Evolutionary conservation across 2,113 vertebrate species (phyloP), one percentile per base, ranked within the genome.

Genomic region (Eubucco bourcierii): DNA sequence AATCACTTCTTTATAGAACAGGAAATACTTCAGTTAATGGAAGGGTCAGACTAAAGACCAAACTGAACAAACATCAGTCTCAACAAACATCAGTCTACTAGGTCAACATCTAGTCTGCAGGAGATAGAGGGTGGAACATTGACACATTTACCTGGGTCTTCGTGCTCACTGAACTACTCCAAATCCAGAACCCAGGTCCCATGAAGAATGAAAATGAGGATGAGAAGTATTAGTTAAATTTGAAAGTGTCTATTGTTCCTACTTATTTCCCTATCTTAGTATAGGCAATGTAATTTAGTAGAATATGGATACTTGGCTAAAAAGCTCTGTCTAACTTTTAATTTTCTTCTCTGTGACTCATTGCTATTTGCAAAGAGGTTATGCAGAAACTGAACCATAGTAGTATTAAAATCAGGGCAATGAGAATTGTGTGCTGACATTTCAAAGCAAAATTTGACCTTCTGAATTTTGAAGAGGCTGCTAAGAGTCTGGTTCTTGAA

Each of bases 401-500:
- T 17, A 37, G 72, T 20, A 73, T 50, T 80, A 77, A 92, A 87
- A 80, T 83, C 46, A 68, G 29, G 31, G 10, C 28, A 50, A 75
- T 91, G 13, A 79, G 31, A 70, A 12, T 53, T 78, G 7, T 59
- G 29, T 70, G n/a, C 59, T 94, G 76, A 75, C 29, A 73, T 79
- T 18, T 61, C 74, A 84, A 66, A 61, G 63, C 47, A 87, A 78
- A 78, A 78, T 6, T 68, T 91, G 75, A 84, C 88, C 76, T 78
- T 58, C 61, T 81, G 58, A 79, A 78, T 91, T 92, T 46, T 88
- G 84, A 90, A 63, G 46, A 88, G 84, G 50, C 13, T 88, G 58
- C 31, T 21, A 53, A 90, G 53, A 86, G 31, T 17, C 47, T 86
- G 65, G 31, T 34, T 66, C 29, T 75, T 81, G 46, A 55, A 44